Conservation (phyloP, 2,888 invertebrate genomes). For the Aproaerema taeniolella region DNA sequence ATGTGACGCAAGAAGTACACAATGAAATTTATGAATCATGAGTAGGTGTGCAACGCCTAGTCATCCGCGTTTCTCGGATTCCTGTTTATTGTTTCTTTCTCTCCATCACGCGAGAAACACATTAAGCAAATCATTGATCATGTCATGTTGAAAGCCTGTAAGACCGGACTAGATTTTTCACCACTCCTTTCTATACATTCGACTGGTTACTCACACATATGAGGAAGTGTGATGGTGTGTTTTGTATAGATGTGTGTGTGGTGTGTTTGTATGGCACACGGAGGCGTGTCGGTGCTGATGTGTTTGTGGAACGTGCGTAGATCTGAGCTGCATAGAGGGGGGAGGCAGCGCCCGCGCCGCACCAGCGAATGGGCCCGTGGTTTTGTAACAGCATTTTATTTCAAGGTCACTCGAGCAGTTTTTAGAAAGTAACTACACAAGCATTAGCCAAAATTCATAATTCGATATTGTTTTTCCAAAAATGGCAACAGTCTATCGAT, state of each 20-base stretch:
- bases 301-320: conserved; percentile 55
- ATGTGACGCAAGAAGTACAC: conserved; percentile 22
- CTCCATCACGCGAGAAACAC: conserved; percentile 22
- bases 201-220: conserved; percentile 35
- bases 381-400: conserved; percentile 76
- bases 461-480: conserved; percentile 17
- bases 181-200: conserved; percentile 59
- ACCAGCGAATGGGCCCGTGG: conserved; percentile 57
- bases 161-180: conserved; percentile 56
- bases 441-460: conserved; percentile 36
- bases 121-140: conserved; percentile 25
- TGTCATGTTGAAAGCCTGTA: conserved; percentile 34
- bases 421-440: conserved; percentile 70
- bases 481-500: background rate
- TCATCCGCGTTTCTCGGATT: conserved; percentile 15
- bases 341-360: conserved; percentile 47
- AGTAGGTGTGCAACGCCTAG: conserved; percentile 1
- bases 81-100: conserved; percentile 15
- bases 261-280: conserved; percentile 33
- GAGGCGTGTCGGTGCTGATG: conserved; percentile 34
- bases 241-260: conserved; percentile 29
- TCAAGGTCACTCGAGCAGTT: conserved; percentile 76
- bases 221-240: conserved; percentile 28
- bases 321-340: conserved; percentile 45
- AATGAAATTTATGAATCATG: conserved; percentile 17